phyloP scores from a whole-genome alignment of 2,888 invertebrate species.

The Stenurella melanura region DNA sequence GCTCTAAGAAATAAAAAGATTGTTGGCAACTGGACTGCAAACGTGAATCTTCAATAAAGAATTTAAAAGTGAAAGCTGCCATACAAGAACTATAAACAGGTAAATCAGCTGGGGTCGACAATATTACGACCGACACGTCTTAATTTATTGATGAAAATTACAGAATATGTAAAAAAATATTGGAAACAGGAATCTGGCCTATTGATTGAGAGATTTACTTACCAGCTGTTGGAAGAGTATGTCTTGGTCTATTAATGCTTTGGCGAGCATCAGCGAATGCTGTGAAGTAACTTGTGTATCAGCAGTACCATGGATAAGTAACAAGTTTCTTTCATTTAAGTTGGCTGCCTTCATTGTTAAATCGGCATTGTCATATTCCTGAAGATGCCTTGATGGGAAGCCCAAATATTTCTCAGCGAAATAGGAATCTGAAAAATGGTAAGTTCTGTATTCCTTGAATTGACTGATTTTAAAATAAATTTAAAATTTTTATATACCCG shows the following conservation, averaged over 20 bases:
- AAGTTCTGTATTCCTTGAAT: not conserved
- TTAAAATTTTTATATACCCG: too few species aligned
- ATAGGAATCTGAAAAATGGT: constrained; percentile 82
- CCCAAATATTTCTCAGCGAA: constrained; percentile 95
- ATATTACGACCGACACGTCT: too few species aligned
- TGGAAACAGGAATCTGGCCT: too few species aligned
- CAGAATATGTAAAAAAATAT: too few species aligned
- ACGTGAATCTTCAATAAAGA: too few species aligned
- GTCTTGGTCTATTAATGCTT: constrained; percentile 86
- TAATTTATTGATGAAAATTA: too few species aligned
- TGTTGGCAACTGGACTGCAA: too few species aligned
- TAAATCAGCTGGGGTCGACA: too few species aligned
- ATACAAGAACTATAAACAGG: too few species aligned
- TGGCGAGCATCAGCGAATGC: constrained; percentile 89
- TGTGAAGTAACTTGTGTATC: constrained; percentile 91
- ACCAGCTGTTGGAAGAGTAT: constrained; percentile 92
- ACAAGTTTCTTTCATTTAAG: constrained; percentile 80
- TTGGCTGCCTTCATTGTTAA: constrained; percentile 87
- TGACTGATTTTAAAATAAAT: too few species aligned
- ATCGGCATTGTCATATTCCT: constrained; percentile 85
- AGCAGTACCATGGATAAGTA: constrained; percentile 88
- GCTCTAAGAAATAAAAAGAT: too few species aligned
- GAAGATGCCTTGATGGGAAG: constrained; percentile 79
- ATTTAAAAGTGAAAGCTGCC: too few species aligned
- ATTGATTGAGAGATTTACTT: constrained; percentile 61